Evolutionary conservation across 1,140 invertebrate genomes (phyloP), one percentile per base, ranked within the genome.

Genomic region (Drosophila asahinai): DNA sequence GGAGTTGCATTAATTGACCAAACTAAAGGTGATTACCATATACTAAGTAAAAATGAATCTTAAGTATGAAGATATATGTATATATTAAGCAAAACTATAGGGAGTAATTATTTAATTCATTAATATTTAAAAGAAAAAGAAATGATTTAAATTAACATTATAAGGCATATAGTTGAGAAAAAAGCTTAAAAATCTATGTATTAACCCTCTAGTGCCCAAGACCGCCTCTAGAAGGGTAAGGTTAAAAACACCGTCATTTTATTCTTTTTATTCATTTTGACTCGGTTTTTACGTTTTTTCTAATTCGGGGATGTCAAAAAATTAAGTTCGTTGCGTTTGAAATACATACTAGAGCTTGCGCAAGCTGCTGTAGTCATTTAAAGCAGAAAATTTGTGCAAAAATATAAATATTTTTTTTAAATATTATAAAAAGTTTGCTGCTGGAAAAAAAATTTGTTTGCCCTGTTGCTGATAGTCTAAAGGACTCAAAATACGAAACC

Each of bases 301-400:
- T 42, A 40, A 57, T 57, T 57, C 36, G 36, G 25, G 25, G 3
- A 27, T 3, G 25, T 27, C 25, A 2, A 27, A 27, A 5, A 27
- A 27, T 27, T 27, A 3, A 27, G 2, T 27, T 27, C 30, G 36
- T 57, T 40, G 54, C 38, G 38, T 58, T 58, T 58, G 17, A 19
- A 58, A 58, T 58, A 43, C 55, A 58, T 42, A 58, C 17, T 25
- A 58, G 55, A 58, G 38, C 36, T 58, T 58, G 55, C 55, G 55
- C 22, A 40, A 43, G 55, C 55, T 58, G 55, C 55, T 42, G 36
- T 43, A 58, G 15, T 58, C 12, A 58, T 58, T 58, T 58, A 6
- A 58, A 58, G 17, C 17, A 25, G 36, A 27, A 58, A 42, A 42
- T 22, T 58, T 42, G 19, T 58, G 38, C n/a, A 58, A 38, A 61